A percentile compares a stretch with the other conserved stretches of the same genome.
phyloP scores from a whole-genome alignment of 2,888 invertebrate genomes.

The Incurvaria masculella region DNA sequence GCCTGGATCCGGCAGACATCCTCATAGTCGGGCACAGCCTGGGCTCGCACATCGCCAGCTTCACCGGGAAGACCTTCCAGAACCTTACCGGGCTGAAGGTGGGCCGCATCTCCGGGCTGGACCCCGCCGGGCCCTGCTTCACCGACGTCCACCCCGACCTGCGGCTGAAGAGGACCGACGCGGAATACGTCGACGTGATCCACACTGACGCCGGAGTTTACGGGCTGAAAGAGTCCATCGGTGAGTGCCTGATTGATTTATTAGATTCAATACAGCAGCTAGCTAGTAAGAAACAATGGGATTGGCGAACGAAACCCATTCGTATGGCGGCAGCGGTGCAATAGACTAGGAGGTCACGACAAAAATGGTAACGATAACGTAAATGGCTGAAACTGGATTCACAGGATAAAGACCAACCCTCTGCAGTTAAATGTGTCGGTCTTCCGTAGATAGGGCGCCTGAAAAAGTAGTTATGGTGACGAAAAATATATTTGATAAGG shows the following conservation, averaged over 20 bases:
- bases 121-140: conserved; percentile 49
- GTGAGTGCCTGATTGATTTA: conserved; percentile 27
- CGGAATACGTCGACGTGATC: conserved; percentile 34
- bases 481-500: no score
- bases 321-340: no score
- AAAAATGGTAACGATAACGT: no score
- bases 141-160: conserved; percentile 24
- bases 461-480: no score
- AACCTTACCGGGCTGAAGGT: conserved; percentile 15
- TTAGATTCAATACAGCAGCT: no score
- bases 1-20: neutral
- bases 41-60: conserved; percentile 8
- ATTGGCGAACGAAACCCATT: no score
- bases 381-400: no score
- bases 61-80: conserved; percentile 4
- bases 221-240: conserved; percentile 29
- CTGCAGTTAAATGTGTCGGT: no score
- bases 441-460: no score
- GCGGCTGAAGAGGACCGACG: conserved; percentile 28
- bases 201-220: conserved; percentile 38
- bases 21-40: conserved; percentile 8
- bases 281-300: no score
- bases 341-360: no score
- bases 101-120: conserved; percentile 36
- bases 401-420: no score